phyloP scores from a whole-genome alignment of 1,140 invertebrate species.

The Parasteatoda tepidariorum region DNA sequence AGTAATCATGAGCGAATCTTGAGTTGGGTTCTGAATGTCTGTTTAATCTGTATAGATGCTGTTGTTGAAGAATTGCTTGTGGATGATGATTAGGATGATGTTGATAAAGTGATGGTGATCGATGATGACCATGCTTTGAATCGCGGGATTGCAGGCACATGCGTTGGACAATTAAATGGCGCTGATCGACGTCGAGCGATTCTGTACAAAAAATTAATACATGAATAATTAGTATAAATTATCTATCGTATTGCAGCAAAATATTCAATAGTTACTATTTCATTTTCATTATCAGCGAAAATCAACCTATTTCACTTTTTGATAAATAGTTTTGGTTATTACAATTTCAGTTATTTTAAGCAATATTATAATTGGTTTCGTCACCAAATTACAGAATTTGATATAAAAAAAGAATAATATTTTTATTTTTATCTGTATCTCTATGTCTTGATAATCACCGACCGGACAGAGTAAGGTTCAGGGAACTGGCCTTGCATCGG shows the following conservation, averaged over 20 bases:
- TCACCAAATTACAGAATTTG: no score
- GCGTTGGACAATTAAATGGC: conserved; percentile 47
- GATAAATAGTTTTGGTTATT: no score
- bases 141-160: conserved; percentile 42
- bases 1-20: conserved; percentile 51
- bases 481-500: no score
- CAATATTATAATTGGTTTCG: no score
- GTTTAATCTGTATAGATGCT: conserved; percentile 45
- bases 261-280: no score
- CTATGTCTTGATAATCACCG: no score
- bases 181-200: conserved; percentile 55
- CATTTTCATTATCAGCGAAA: neutral
- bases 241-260: no score
- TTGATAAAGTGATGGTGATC: conserved; percentile 43
- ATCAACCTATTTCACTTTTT: no score
- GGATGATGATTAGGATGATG: conserved; percentile 20
- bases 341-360: no score
- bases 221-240: neutral
- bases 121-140: conserved; percentile 35
- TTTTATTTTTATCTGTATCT: no score
- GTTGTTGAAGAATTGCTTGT: conserved; percentile 19
- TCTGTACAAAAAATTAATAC: neutral
- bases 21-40: conserved; percentile 56
- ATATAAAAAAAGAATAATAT: no score
- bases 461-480: no score